Evolutionary conservation across 2,113 vertebrate species (phyloP).

Genomic region (Ciconia boyciana): DNA sequence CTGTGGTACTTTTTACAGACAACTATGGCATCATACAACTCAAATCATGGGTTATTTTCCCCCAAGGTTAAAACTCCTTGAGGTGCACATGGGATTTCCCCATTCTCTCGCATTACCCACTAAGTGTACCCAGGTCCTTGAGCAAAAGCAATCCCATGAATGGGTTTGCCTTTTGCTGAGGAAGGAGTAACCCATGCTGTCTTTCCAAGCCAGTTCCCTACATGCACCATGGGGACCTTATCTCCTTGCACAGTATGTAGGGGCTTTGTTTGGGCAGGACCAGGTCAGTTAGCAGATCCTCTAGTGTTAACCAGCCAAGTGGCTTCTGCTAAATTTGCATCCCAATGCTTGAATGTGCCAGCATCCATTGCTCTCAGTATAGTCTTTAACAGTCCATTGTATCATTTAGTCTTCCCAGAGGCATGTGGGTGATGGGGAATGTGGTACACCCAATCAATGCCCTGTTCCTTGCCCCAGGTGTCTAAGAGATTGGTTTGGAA

Average conservation of each 20-base stretch:
- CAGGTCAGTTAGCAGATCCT: not conserved
- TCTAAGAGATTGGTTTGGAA: not conserved
- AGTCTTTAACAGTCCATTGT: not conserved
- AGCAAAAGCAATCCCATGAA: not conserved
- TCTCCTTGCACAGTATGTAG: not conserved
- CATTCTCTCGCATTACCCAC: not conserved
- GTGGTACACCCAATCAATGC: not conserved
- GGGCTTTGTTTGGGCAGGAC: not conserved
- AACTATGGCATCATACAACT: too few species aligned
- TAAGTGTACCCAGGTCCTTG: not conserved
- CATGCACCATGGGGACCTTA: not conserved
- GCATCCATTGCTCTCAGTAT: too few species aligned
- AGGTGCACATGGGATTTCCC: not conserved
- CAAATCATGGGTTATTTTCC: too few species aligned
- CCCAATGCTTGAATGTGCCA: not conserved
- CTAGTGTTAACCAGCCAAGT: not conserved
- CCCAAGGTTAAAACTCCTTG: not conserved
- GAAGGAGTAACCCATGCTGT: not conserved
- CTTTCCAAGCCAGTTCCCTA: not conserved
- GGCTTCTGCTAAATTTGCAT: not conserved
- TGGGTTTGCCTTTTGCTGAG: not conserved
- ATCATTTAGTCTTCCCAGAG: not conserved
- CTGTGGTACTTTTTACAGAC: not conserved
- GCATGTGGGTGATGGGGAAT: not conserved
- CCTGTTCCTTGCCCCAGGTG: not conserved